Percentiles rank a stretch among this genome's conserved stretches.
These are phyloP conservation scores for Lamprologus lemairii DNA, from an alignment of 2,113 vertebrate species.

Conservation along the genomic window DNA sequence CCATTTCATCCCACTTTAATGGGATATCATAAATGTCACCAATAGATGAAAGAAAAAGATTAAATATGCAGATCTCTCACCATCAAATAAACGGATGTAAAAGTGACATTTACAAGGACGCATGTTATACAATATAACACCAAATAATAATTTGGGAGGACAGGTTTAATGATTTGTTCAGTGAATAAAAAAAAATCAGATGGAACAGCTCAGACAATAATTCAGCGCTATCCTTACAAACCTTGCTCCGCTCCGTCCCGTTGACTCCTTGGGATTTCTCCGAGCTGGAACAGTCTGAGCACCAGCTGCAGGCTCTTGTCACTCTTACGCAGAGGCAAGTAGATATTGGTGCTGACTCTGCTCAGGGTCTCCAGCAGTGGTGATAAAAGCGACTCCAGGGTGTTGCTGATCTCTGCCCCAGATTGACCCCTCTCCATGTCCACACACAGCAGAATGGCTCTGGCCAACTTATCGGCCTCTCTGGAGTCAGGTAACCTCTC, in stretches of 20 bases:
- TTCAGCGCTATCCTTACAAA: conserved; percentile 13
- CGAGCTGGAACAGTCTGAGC: conserved; percentile 75
- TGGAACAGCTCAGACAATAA: background rate
- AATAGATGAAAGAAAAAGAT: background rate
- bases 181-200: background rate
- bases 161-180: background rate
- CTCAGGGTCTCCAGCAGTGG: conserved; percentile 83
- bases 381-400: conserved; percentile 74
- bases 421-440: conserved; percentile 49
- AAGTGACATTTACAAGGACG: background rate
- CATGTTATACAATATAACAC: background rate
- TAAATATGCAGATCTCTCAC: background rate
- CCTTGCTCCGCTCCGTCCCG: background rate
- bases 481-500: conserved; percentile 74
- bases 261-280: background rate
- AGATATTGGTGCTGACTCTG: conserved; percentile 82
- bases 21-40: background rate
- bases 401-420: conserved; percentile 34
- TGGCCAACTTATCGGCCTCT: conserved; percentile 81
- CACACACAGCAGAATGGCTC: conserved; percentile 78
- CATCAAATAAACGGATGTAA: background rate
- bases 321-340: conserved; percentile 81
- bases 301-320: conserved; percentile 89
- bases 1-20: background rate
- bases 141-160: background rate